phyloP scores from a whole-genome alignment of 2,888 invertebrate species.

The Phrixothrix hirtus region DNA sequence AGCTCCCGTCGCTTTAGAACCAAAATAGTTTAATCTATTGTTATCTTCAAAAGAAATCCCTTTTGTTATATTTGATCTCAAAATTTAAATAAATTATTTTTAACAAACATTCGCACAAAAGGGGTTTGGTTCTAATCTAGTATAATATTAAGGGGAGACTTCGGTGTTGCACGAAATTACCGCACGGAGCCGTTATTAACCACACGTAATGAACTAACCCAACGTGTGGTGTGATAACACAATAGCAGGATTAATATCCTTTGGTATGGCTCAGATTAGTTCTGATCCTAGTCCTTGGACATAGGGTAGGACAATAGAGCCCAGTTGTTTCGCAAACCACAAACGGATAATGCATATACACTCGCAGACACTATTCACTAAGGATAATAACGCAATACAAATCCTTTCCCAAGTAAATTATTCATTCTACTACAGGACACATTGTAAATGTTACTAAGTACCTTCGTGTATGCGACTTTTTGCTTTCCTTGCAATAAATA shows the following conservation, averaged over 20 bases:
- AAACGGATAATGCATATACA: slow-evolving; percentile 17
- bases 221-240: slow-evolving; percentile 26
- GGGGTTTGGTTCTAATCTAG: slow-evolving; percentile 8
- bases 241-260: slow-evolving; percentile 32
- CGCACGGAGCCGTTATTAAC: slow-evolving; percentile 22
- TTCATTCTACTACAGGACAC: slow-evolving; percentile 10
- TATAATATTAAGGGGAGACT: slow-evolving; percentile 18
- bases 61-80: no score
- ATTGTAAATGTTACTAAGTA: slow-evolving; percentile 10
- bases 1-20: slow-evolving; percentile 5
- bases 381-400: slow-evolving; percentile 14
- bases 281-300: slow-evolving; percentile 29
- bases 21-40: slow-evolving; percentile 19
- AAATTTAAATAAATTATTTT: neutral
- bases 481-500: no score
- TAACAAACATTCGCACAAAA: neutral
- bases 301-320: slow-evolving; percentile 23
- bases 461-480: no score
- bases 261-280: slow-evolving; percentile 30
- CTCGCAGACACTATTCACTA: slow-evolving; percentile 10
- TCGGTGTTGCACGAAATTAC: slow-evolving; percentile 19
- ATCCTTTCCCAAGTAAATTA: slow-evolving; percentile 18
- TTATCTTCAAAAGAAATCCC: neutral
- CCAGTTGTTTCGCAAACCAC: slow-evolving; percentile 13
- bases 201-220: slow-evolving; percentile 27